phyloP scores from a whole-genome alignment of 2,113 vertebrate species.

The Sardina pilchardus region DNA sequence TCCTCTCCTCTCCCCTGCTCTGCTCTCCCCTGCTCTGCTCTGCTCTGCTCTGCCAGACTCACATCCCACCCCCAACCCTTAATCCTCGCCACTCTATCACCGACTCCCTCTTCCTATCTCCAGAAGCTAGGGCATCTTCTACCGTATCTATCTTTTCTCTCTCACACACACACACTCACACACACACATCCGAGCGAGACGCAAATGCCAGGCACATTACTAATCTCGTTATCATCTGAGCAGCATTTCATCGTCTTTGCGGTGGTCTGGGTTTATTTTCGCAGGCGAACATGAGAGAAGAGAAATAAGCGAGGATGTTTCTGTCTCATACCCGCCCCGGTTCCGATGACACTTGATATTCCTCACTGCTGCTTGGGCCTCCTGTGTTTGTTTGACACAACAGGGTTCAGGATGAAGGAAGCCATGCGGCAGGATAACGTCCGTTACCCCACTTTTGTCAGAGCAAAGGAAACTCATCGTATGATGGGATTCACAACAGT shows the following conservation, averaged over 20 bases:
- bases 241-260: not conserved
- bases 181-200: not conserved
- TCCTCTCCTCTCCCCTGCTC: not conserved
- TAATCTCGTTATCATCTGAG: not conserved
- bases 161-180: not conserved
- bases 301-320: not conserved
- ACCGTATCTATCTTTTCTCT: not conserved
- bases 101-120: not conserved
- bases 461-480: not conserved
- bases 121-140: no score
- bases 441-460: not conserved
- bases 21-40: slow-evolving; percentile 2
- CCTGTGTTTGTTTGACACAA: not conserved
- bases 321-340: not conserved
- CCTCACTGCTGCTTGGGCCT: not conserved
- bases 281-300: not conserved
- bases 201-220: not conserved
- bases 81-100: not conserved
- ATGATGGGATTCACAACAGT: not conserved
- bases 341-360: not conserved
- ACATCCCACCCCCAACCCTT: not conserved
- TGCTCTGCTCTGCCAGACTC: not conserved
- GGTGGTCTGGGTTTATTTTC: slow-evolving; percentile 1
- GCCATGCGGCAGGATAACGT: not conserved
- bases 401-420: not conserved